Conservation (phyloP, 2,113 vertebrate genomes). For the Astur gentilis region DNA sequence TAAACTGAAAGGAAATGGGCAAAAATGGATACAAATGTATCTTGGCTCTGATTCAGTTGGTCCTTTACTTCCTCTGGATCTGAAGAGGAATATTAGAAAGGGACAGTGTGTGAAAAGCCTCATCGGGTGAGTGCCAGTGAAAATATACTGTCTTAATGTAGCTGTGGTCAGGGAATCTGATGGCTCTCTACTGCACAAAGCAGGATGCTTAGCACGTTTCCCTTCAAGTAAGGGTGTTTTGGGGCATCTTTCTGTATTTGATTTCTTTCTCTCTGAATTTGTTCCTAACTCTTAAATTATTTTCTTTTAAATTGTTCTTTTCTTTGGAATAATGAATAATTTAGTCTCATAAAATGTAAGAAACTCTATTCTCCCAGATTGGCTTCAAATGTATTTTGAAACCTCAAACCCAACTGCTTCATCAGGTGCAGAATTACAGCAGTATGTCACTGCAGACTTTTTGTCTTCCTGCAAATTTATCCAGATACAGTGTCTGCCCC, state of each 20-base stretch:
- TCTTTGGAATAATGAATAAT: slow-evolving; percentile 10
- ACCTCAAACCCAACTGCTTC: neutral
- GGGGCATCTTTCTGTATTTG: neutral
- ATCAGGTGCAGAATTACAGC: neutral
- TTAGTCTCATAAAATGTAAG: neutral
- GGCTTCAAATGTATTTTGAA: neutral
- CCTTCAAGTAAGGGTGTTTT: neutral
- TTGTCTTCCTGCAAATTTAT: neutral
- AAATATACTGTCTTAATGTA: neutral
- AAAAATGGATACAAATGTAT: neutral
- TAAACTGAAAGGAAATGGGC: neutral
- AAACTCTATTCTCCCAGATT: rapidly evolving
- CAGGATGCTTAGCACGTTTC: neutral
- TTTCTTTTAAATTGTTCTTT: neutral
- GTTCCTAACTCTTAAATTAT: neutral
- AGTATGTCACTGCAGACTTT: neutral
- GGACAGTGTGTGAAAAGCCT: neutral
- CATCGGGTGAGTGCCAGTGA: neutral
- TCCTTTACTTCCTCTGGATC: neutral
- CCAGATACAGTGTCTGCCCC: neutral
- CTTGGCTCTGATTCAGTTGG: neutral
- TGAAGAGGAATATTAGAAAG: neutral
- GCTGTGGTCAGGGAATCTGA: neutral
- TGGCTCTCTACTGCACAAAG: neutral
- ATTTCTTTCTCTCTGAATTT: neutral